Evolutionary conservation across 2,797 vertebrate species (phyloP).

Genomic region (Xyrichtys novacula): DNA sequence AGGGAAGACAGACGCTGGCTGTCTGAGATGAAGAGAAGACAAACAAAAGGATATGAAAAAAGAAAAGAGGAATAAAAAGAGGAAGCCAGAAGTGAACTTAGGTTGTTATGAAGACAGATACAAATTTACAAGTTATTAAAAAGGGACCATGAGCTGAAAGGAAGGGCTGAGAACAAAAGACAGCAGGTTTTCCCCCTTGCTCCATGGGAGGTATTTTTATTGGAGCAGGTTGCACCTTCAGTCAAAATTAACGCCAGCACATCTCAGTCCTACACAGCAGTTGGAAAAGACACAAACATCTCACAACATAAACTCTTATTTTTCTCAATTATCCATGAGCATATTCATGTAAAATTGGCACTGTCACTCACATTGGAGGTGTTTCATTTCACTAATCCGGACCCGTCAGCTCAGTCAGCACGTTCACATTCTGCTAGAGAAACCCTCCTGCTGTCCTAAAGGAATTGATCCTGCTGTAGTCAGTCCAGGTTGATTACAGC

Average conservation of each 20-base stretch:
- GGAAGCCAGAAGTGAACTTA: slow-evolving; percentile 22
- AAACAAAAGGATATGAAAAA: slow-evolving; percentile 40
- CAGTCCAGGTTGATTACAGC: slow-evolving; percentile 21
- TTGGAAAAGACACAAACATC: slow-evolving; percentile 5
- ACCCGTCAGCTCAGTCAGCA: slow-evolving; percentile 46
- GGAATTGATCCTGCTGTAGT: slow-evolving; percentile 26
- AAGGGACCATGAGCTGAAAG: slow-evolving; percentile 23
- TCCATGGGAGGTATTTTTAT: slow-evolving; percentile 52
- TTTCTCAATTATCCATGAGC: background rate
- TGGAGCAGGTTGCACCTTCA: slow-evolving; percentile 37
- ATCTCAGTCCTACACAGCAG: background rate
- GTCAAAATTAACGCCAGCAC: slow-evolving; percentile 35
- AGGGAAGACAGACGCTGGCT: slow-evolving; percentile 21
- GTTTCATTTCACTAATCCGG: slow-evolving; percentile 6
- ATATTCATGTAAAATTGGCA: background rate
- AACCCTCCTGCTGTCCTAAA: slow-evolving; percentile 17
- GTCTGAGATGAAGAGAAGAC: slow-evolving; percentile 22
- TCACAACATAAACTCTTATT: background rate
- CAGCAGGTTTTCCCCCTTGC: slow-evolving; percentile 18
- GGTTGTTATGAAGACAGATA: slow-evolving; percentile 37
- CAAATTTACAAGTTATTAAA: slow-evolving; percentile 58
- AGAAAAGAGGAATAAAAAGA: slow-evolving; percentile 20
- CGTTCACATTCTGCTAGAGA: slow-evolving; percentile 25
- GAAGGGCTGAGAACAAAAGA: slow-evolving; percentile 43
- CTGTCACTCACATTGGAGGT: background rate